Base-by-base conservation (phyloP, 2,797 vertebrate genomes). In the Chromobotia macracanthus region DNA sequence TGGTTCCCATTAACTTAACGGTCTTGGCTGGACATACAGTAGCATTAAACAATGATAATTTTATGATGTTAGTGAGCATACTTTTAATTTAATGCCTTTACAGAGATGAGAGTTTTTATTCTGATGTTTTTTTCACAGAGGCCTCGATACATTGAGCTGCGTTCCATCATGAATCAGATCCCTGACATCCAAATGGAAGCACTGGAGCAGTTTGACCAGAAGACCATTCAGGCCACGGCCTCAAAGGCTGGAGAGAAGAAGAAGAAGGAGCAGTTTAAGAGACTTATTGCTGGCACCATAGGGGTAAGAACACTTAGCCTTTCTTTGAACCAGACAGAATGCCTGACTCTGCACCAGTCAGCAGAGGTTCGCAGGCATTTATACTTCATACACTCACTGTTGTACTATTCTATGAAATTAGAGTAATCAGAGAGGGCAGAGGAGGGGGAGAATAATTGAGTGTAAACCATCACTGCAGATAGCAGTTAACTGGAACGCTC, bases 261-360 rank as follows among this genome's bases (percentile, higher is more conserved):
- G 87, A 94, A 94, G 86, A 97, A 94, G 90, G 97, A 99, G 84
- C 94, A 96, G 82, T 99, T 99, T 88, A 98, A 93, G 90, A 96
- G 95, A 84, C 96, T 99, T 74, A 94, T 99, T 18, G 92, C 95
- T 28, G 97, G 97, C 88, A 94, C 95, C 53, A 94, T 99, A 16
- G 97, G 95, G 95, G 97, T 99, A 95, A 88, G 93, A 79, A 19
- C 44, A 63, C 66, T 50, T 48, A 1, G 1, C 83, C 88, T 84
- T 81, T 86, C 86, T 89, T 86, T 81, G 31, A 31, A 31, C 31
- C 31, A 31, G 31, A 31, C 31, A 31, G 31, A 31, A 31, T 31
- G 31, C 31, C 31, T 31, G 31, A 5, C 31, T 31, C 31, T 28
- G 4, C 31, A 31, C 31, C 31, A 31, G 31, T 31, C 31, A 31